A percentile compares a stretch with the other conserved stretches of the same genome.
Evolutionary conservation across 2,113 vertebrate species (phyloP).

Genomic region (Neomonachus schauinslandi): DNA sequence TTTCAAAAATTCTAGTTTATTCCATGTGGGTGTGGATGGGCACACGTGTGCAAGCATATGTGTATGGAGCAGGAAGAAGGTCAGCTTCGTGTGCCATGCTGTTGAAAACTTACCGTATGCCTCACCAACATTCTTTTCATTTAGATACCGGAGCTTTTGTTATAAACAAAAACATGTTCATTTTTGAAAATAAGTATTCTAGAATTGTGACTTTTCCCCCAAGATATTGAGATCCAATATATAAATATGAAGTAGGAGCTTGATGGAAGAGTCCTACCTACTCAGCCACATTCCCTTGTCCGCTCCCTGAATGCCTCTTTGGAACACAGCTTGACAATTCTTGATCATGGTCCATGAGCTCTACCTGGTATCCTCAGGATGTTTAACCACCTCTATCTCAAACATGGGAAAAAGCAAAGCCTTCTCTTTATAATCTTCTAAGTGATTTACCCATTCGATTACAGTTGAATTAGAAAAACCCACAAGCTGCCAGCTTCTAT

Average conservation of each 20-base stretch:
- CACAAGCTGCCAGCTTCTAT: not conserved
- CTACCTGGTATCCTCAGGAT: not conserved
- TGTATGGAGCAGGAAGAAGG: not conserved
- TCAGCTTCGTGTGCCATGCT: not conserved
- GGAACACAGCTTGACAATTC: not conserved
- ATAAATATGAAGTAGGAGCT: not conserved
- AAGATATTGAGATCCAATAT: not conserved
- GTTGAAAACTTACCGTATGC: not conserved
- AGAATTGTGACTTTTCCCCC: not conserved
- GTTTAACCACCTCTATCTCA: not conserved
- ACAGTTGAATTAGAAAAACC: not conserved
- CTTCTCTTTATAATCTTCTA: not conserved
- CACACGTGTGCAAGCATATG: not conserved
- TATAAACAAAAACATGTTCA: not conserved
- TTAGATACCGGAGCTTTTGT: not conserved
- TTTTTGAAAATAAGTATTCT: not conserved
- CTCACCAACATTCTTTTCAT: not conserved
- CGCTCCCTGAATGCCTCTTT: accelerated
- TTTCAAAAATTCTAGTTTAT: not conserved
- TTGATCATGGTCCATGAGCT: not conserved
- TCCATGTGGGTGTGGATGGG: not conserved
- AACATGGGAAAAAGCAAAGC: not conserved
- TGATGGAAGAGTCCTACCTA: not conserved
- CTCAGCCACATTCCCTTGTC: not conserved
- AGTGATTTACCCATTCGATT: not conserved